Percentiles rank a stretch among this genome's conserved stretches.
phyloP scores from a whole-genome alignment of 1,140 invertebrate genomes.

The Nilaparvata lugens region DNA sequence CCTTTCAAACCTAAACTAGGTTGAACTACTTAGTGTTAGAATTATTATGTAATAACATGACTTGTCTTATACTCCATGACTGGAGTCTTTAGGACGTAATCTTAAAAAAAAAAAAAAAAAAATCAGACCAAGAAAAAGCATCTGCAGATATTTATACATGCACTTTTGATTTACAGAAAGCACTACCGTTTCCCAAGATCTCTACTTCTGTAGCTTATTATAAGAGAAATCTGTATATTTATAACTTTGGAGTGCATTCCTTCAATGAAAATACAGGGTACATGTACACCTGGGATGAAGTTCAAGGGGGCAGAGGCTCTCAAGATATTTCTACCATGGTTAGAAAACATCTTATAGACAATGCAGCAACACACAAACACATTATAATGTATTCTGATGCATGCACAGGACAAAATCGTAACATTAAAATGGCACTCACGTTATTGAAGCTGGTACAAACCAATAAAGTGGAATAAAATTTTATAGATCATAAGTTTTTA shows the following conservation, averaged over 20 bases:
- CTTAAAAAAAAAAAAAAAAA: no score
- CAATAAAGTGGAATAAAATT: conserved; percentile 18
- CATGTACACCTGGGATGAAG: conserved; percentile 28
- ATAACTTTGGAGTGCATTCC: conserved; percentile 24
- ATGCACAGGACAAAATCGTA: conserved; percentile 21
- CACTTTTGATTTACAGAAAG: conserved; percentile 26
- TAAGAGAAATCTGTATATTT: conserved; percentile 28
- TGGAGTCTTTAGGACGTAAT: no score
- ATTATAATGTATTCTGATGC: conserved; percentile 19
- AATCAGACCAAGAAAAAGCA: conserved; percentile 18
- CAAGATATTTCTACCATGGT: not conserved
- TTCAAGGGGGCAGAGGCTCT: conserved; percentile 24
- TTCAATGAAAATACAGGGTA: conserved; percentile 19
- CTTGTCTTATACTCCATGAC: no score
- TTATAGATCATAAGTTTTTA: conserved; percentile 24
- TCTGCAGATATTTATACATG: conserved; percentile 22
- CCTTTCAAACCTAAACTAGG: no score
- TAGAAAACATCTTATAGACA: conserved; percentile 19
- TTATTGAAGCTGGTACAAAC: conserved; percentile 22
- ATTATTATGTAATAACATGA: no score
- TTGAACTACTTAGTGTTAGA: no score
- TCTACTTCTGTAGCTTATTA: conserved; percentile 26
- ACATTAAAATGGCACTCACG: conserved; percentile 19
- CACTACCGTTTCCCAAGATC: conserved; percentile 25
- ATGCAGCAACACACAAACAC: conserved; percentile 18